phyloP scores from a whole-genome alignment of 2,113 vertebrate genomes.

The Halichoerus grypus region DNA sequence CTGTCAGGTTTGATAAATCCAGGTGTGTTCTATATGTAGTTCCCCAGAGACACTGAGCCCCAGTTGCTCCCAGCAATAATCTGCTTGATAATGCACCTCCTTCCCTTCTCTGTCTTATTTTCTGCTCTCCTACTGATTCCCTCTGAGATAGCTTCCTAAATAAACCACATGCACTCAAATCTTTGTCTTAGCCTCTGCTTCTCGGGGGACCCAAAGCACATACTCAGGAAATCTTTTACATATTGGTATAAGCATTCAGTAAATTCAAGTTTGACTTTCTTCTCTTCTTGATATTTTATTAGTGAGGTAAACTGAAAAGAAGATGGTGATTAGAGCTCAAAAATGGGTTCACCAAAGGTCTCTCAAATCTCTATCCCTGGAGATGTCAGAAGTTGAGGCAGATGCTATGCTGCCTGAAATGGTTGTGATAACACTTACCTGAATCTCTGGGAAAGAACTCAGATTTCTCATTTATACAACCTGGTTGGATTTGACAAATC shows the following conservation, averaged over 20 bases:
- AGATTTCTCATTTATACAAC: not conserved
- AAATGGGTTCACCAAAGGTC: not conserved
- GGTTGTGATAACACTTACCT: not conserved
- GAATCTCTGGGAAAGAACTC: not conserved
- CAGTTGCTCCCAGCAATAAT: not conserved
- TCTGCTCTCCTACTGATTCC: not conserved
- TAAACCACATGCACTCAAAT: not conserved
- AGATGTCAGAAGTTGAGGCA: not conserved
- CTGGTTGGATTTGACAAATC: not conserved
- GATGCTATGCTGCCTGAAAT: not conserved
- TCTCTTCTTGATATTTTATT: slow-evolving; percentile 5
- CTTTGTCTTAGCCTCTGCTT: not conserved
- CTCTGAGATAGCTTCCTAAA: not conserved
- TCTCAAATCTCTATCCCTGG: not conserved
- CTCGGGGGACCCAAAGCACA: not conserved
- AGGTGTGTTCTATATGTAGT: not conserved
- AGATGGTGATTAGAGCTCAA: not conserved
- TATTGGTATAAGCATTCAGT: not conserved
- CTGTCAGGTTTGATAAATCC: not conserved
- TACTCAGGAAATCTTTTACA: not conserved
- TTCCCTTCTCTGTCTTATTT: not conserved
- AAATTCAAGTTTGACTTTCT: not conserved
- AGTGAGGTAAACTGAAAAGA: slow-evolving; percentile 20
- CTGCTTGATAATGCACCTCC: not conserved
- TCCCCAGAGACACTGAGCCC: not conserved